Evolutionary conservation across 2,888 invertebrate species (phyloP), one percentile per base, ranked within the genome.

Genomic region (Ochropleura plecta): DNA sequence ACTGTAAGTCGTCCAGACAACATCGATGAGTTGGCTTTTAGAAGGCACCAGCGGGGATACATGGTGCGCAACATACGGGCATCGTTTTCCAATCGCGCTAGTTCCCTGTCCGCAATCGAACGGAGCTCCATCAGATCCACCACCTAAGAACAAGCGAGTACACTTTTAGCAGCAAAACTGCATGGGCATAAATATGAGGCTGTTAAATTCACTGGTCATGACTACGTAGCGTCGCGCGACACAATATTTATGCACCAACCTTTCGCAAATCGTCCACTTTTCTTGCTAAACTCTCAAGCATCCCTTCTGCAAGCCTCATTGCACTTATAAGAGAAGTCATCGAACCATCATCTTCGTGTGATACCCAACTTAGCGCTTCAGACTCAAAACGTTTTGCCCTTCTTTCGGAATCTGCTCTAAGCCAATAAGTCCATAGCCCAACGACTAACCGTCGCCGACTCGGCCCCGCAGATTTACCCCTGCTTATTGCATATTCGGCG

Each of bases 71-170:
- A 83, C n/a, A 91, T 42, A 46, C 92, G 93, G 14, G 92, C 90
- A 73, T 95, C 94, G 60, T 87, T 91, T 80, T 96, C 96, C 59
- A 96, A 81, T 60, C 89, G 90, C 12, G 81, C 83, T 3, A 96
- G 90, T 78, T 96, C 95, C 51, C 92, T 89, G 70, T 95, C 96
- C 7, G 96, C 96, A 84, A 95, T 91, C 0, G 96, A 96, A 3
- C 95, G 94, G 18, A 96, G 86, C 78, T 96, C 95, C 95, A 96
- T 94, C 46, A 96, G 81, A 83, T 96, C 95, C 8, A 96, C 96
- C 18, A 96, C 94, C 96, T 96, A 64, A 59, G 48, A 30, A 63
- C 12, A 72, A 55, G 3, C 8, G 46, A 66, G 3, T 49, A 55
- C 18, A 51, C 20, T 42, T 51, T 9, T 67, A 49, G 9, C 12